Percentiles rank a stretch among this genome's conserved stretches.
phyloP scores from a whole-genome alignment of 2,113 vertebrate genomes.

The Ailuropoda melanoleuca region DNA sequence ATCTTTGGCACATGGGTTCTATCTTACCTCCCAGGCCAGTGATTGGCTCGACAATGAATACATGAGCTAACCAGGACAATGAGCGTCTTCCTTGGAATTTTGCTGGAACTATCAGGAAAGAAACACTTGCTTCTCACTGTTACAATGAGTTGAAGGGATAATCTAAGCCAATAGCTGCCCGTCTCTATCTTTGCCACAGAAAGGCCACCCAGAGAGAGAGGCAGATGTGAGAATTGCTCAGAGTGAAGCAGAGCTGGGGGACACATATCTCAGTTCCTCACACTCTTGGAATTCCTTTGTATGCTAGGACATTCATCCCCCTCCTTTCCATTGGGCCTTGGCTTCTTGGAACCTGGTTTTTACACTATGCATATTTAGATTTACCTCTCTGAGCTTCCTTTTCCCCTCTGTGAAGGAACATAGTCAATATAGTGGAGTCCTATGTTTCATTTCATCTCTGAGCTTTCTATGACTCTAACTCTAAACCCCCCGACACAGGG shows the following conservation, averaged over 20 bases:
- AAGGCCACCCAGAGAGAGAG: not conserved
- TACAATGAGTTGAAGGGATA: not conserved
- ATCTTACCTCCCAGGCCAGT: not conserved
- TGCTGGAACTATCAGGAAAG: not conserved
- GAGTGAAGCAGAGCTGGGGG: not conserved
- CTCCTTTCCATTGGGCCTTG: not conserved
- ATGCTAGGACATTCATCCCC: not conserved
- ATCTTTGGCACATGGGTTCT: not conserved
- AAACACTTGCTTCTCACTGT: not conserved
- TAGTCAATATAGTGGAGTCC: not conserved
- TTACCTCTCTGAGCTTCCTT: not conserved
- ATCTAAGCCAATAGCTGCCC: not conserved
- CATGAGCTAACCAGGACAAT: not conserved
- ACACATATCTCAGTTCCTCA: not conserved
- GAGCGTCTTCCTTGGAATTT: not conserved
- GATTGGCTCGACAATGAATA: not conserved
- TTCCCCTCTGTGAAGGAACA: slow-evolving; percentile 9
- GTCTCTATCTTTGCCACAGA: not conserved
- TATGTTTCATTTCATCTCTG: not conserved
- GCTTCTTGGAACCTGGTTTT: not conserved
- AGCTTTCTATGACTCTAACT: not conserved
- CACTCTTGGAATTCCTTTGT: no score
- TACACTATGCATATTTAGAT: not conserved
- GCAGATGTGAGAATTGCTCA: not conserved
- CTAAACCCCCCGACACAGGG: not conserved